Percentiles rank a stretch among this genome's conserved stretches.
Conservation (phyloP, 2,113 vertebrate species). For the Mesembrinibis cayennensis region DNA sequence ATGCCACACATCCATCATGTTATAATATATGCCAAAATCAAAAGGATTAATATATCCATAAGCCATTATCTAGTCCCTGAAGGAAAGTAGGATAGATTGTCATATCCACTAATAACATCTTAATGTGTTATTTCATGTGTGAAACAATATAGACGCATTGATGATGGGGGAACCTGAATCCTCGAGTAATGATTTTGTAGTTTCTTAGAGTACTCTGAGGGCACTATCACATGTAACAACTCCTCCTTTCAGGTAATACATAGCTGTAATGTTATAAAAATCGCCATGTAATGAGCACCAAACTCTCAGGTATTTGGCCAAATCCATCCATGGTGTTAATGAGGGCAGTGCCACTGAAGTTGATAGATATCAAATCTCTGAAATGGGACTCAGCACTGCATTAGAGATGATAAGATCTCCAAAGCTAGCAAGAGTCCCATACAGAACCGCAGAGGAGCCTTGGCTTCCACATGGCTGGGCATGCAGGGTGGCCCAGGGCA, state of each 20-base stretch:
- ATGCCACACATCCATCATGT: conserved; percentile 1
- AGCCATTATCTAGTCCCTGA: neutral
- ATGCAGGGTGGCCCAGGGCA: neutral
- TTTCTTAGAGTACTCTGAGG: neutral
- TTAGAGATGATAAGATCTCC: neutral
- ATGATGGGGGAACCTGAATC: neutral
- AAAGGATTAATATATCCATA: conserved; percentile 34
- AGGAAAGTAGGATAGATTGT: neutral
- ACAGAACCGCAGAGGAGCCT: neutral
- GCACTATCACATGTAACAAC: neutral
- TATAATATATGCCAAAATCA: conserved; percentile 21
- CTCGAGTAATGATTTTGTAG: neutral
- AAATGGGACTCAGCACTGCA: neutral
- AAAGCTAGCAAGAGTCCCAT: neutral
- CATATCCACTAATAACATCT: conserved; percentile 36
- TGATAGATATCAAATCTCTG: neutral
- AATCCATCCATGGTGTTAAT: neutral
- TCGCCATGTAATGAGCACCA: neutral
- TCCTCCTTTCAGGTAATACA: neutral
- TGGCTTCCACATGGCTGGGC: neutral
- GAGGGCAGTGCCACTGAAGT: neutral
- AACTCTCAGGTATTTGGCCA: neutral
- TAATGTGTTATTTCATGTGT: conserved; percentile 10
- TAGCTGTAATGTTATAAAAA: neutral
- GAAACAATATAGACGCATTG: neutral